Conservation (phyloP, 2,113 vertebrate genomes). For the Elaphurus davidianus region DNA sequence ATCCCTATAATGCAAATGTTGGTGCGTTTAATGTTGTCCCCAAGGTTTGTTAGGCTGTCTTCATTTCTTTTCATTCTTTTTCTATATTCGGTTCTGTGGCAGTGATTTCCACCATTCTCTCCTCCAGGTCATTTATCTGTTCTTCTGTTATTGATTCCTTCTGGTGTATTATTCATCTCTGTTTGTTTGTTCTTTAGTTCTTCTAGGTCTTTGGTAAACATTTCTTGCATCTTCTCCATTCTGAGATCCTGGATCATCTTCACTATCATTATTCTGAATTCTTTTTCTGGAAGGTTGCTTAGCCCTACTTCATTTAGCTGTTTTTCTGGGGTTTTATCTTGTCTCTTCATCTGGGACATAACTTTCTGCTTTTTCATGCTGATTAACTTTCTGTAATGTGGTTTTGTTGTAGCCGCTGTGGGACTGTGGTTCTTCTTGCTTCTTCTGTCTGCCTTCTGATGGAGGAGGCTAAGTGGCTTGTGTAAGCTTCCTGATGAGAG, state of each 20-base stretch:
- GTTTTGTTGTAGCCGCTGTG: background rate
- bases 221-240: background rate
- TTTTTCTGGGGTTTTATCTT: background rate
- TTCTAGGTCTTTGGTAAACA: background rate
- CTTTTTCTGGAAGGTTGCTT: background rate
- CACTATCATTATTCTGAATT: background rate
- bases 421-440: background rate
- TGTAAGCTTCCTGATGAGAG: background rate
- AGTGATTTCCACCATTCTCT: background rate
- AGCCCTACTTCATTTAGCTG: background rate
- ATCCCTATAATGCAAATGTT: background rate
- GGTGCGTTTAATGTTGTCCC: background rate
- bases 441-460: background rate
- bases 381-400: background rate
- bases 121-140: background rate
- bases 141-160: background rate
- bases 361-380: background rate
- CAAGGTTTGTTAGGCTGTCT: background rate
- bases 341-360: background rate
- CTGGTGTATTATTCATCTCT: background rate
- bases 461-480: background rate
- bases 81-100: background rate
- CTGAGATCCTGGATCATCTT: background rate
- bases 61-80: background rate
- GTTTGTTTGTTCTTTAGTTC: background rate